Evolutionary conservation across 53 echinoderm and acorn worm genomes (phyloP).

Genomic region (Mesocentrotus franciscanus): DNA sequence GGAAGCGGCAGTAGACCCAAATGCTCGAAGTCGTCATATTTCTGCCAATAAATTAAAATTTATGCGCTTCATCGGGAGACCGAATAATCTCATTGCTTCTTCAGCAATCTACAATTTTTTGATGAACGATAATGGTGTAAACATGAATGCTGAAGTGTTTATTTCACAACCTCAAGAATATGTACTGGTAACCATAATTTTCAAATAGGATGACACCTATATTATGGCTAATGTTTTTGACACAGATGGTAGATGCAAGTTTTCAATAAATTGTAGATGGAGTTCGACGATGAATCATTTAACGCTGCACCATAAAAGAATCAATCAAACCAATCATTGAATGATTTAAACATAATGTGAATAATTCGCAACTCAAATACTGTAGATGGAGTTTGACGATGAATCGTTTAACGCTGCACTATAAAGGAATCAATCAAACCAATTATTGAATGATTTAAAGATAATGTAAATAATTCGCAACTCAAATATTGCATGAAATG

Average conservation of each 20-base stretch:
- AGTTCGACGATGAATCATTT: background rate
- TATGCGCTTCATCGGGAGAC: constrained; percentile 10
- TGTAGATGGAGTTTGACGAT: background rate
- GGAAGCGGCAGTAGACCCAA: background rate
- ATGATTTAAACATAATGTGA: background rate
- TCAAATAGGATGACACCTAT: background rate
- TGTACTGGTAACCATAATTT: background rate
- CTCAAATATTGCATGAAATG: background rate
- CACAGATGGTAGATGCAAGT: background rate
- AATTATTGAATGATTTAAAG: background rate
- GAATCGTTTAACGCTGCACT: background rate
- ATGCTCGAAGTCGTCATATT: background rate
- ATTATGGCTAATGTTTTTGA: background rate
- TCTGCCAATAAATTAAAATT: constrained; percentile 34
- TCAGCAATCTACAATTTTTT: background rate
- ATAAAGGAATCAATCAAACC: background rate
- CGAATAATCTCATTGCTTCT: background rate
- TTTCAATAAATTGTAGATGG: background rate
- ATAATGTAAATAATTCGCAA: background rate
- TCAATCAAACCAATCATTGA: background rate
- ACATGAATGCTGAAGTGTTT: background rate
- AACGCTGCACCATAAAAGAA: background rate
- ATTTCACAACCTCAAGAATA: background rate
- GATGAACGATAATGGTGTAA: background rate
- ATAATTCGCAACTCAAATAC: too few relatives aligned